Conservation (phyloP, 92 coral and sea anemone species). For the Zoanthus solanderi region DNA sequence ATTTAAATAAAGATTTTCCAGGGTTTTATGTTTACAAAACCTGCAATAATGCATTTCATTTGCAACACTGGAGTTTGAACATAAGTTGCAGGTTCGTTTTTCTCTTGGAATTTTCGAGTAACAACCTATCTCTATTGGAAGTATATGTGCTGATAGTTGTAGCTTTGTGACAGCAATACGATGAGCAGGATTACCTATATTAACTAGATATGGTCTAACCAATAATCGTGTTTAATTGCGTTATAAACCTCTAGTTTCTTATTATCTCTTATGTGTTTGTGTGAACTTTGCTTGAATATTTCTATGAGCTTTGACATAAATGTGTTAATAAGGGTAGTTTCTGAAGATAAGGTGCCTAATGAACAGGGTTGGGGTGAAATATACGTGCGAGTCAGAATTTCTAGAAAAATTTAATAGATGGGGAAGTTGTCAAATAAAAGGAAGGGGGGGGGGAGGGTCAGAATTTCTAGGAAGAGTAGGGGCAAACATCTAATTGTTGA, state of each 20-base stretch:
- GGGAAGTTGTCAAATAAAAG: no score
- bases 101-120: not conserved
- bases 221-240: not conserved
- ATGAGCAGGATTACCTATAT: not conserved
- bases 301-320: not conserved
- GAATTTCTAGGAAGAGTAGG: no score
- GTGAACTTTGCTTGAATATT: constrained; percentile 1
- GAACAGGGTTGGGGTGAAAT: no score
- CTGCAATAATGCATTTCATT: not conserved
- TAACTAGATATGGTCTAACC: not conserved
- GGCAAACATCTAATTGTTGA: no score
- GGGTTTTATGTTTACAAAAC: not conserved
- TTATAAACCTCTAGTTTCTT: constrained; percentile 8
- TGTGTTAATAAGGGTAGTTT: constrained; percentile 5
- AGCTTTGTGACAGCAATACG: not conserved
- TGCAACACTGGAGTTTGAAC: not conserved
- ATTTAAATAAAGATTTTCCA: no score
- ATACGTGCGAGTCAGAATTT: no score
- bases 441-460: no score
- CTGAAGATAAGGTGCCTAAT: not conserved
- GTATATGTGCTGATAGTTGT: not conserved
- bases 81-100: not conserved
- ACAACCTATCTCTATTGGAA: not conserved
- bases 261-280: not conserved
- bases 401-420: no score